Percentiles rank a stretch among this genome's conserved stretches.
phyloP scores from a whole-genome alignment of 2,113 vertebrate species.

The Oriolus oriolus region DNA sequence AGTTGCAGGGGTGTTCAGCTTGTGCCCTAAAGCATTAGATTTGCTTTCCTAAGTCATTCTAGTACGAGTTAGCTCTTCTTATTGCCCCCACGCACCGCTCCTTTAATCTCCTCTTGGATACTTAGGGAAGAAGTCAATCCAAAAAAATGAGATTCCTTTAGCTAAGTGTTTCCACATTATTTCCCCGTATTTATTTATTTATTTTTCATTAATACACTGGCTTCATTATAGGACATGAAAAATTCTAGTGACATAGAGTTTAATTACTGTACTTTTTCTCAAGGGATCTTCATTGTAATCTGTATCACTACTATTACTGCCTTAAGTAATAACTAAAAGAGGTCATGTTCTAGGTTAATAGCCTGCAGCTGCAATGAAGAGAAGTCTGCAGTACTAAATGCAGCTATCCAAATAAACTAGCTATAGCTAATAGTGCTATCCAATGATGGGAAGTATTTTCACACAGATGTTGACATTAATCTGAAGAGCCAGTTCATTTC shows the following conservation, averaged over 20 bases:
- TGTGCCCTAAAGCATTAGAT: neutral
- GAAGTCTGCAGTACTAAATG: conserved; percentile 32
- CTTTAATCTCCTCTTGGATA: neutral
- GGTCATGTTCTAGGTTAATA: conserved; percentile 65
- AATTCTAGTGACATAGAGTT: conserved; percentile 4
- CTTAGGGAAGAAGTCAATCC: neutral
- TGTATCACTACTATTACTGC: neutral
- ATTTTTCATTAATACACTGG: neutral
- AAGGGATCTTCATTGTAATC: conserved; percentile 9
- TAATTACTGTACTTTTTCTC: conserved; percentile 52
- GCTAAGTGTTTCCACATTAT: neutral
- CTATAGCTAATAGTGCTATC: neutral
- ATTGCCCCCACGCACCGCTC: neutral
- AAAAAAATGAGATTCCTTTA: neutral
- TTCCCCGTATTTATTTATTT: neutral
- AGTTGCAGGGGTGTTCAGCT: neutral
- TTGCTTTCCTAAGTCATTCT: neutral
- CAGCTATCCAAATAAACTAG: neutral
- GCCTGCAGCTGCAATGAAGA: conserved; percentile 43
- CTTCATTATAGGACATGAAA: conserved; percentile 12
- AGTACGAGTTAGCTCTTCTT: neutral
- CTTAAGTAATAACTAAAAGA: conserved; percentile 63
- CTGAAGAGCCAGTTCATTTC: conserved; percentile 4
- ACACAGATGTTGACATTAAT: conserved; percentile 7
- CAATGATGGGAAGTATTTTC: neutral